Conservation (phyloP, 2,888 invertebrate genomes). For the Folsomia candida region DNA sequence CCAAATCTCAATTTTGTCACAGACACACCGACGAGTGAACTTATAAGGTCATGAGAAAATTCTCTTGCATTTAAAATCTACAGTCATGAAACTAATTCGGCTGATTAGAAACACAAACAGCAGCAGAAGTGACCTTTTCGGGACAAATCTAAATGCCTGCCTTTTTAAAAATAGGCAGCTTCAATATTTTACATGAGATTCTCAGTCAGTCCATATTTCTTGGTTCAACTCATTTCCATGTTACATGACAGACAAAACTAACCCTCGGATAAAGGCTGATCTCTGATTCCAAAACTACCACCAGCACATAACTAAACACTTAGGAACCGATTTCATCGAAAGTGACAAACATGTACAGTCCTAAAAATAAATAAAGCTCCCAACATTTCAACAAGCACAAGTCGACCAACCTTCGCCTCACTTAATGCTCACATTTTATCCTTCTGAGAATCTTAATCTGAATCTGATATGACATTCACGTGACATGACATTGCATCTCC, state of each 20-base stretch:
- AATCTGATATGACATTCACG: not conserved
- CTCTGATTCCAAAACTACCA: not conserved
- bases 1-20: not conserved
- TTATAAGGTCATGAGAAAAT: not conserved
- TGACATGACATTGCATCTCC: slow-evolving; percentile 4
- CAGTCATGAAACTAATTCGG: not conserved
- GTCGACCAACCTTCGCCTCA: not conserved
- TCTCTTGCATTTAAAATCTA: not conserved
- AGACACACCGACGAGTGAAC: not conserved
- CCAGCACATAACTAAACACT: not conserved
- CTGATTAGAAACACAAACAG: not conserved
- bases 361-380: not conserved
- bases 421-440: not conserved
- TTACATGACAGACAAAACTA: not conserved
- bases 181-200: not conserved
- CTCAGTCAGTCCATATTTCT: not conserved
- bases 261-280: not conserved
- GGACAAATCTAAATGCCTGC: not conserved
- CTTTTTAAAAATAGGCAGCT: not conserved
- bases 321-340: not conserved
- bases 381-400: not conserved
- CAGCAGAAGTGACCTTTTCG: not conserved
- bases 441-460: not conserved
- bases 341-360: not conserved
- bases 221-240: not conserved